Base-by-base conservation (phyloP, 2,113 vertebrate species). In the Ranitomeya imitator region DNA sequence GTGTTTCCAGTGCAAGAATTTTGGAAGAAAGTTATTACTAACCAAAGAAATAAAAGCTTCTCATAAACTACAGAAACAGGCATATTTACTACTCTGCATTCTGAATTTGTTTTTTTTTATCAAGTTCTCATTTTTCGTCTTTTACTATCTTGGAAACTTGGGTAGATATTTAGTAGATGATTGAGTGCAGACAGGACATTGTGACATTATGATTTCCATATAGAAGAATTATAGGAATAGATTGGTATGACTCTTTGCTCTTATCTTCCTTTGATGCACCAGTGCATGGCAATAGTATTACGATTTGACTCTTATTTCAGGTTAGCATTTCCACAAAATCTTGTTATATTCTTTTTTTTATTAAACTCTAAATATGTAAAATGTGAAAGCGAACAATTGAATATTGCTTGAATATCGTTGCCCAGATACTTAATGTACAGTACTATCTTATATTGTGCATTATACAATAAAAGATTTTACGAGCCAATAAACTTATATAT, bases 401-500 rank as follows among this genome's bases (percentile, higher is more conserved):
- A n/a, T 73, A 51, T 23, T 51, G 71, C 85, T 69, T 86, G 45
- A 69, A 18, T 71, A 37, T 21, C 60, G 69, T 67, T 86, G 73
- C 45, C 76, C 60, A 15, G 79, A 61, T 61, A 37, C 55, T 81
- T 81, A 81, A 81, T 63, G 71, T 61, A 85, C 67, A 85, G 69
- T 71, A 52, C 73, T 63, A 59, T 74, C 71, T 57, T 77, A 61
- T 37, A 77, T 61, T 77, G 23, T 74, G 69, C 80, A 73, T 71
- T 67, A 67, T 59, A 82, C 65, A 82, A 83, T 83, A 71, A 88
- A 87, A 81, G 9, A 13, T 73, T 87, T 88, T 88, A 88, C 21
- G 79, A 81, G 79, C 67, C 67, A 88, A 83, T 88, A 88, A 88
- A 88, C 71, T 81, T 61, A 82, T 88, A 83, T 88, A 74, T 83